A percentile compares a stretch with the other conserved stretches of the same genome.
phyloP scores from a whole-genome alignment of 2,888 invertebrate genomes.

The Embidobia sp. region DNA sequence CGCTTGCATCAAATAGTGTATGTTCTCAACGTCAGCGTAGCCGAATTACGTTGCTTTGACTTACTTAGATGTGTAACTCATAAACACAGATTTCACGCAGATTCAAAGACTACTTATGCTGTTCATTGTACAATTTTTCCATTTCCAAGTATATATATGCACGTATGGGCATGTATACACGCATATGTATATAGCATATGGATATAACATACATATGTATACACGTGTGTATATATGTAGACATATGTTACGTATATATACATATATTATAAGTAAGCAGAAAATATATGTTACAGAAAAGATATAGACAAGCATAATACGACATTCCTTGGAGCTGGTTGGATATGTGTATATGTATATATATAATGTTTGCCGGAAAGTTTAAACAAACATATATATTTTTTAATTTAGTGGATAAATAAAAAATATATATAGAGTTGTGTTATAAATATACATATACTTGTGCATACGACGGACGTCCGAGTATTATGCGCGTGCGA shows the following conservation, averaged over 20 bases:
- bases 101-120: slow-evolving; percentile 18
- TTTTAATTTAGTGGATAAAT: slow-evolving; percentile 21
- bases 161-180: no score
- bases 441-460: slow-evolving; percentile 28
- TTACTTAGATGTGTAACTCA: slow-evolving; percentile 32
- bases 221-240: no score
- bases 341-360: slow-evolving; percentile 27
- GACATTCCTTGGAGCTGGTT: slow-evolving; percentile 20
- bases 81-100: slow-evolving; percentile 11
- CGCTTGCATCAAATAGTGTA: slow-evolving; percentile 45
- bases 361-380: not conserved
- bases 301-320: not conserved
- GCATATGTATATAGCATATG: no score
- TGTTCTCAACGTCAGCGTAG: slow-evolving; percentile 68
- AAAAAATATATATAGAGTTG: slow-evolving; percentile 10
- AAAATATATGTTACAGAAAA: not conserved
- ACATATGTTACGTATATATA: no score
- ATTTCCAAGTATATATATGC: not conserved
- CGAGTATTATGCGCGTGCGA: no score
- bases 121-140: slow-evolving; percentile 46
- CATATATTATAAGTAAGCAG: not conserved
- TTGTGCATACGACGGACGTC: no score
- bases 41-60: slow-evolving; percentile 54
- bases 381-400: slow-evolving; percentile 4
- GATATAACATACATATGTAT: no score